Conservation (phyloP, 2,888 invertebrate genomes). For the Trichopoda pennipes region DNA sequence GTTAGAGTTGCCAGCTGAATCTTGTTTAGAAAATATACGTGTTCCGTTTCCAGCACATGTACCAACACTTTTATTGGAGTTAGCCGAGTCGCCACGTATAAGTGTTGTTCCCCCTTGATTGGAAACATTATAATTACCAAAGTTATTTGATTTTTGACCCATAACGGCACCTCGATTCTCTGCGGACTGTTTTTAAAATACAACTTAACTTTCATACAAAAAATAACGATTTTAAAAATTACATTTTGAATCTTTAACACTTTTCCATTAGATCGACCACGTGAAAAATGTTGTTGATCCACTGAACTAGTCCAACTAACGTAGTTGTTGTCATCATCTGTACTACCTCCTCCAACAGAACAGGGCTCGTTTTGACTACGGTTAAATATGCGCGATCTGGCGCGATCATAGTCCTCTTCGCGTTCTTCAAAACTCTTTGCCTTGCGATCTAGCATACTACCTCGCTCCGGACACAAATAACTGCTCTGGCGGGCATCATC, state of each 20-base stretch:
- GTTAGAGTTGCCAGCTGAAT: constrained; percentile 78
- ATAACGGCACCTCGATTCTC: constrained; percentile 79
- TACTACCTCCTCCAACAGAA: constrained; percentile 70
- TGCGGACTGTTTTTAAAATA: constrained; percentile 75
- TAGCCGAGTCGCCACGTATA: constrained; percentile 85
- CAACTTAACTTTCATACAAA: background rate
- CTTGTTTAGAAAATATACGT: constrained; percentile 88
- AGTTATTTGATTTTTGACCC: constrained; percentile 92
- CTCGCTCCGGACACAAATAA: constrained; percentile 84
- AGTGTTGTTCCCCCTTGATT: constrained; percentile 82
- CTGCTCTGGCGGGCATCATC: constrained; percentile 85
- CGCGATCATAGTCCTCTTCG: constrained; percentile 93
- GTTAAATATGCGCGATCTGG: constrained; percentile 90
- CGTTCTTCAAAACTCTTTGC: constrained; percentile 95
- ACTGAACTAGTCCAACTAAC: constrained; percentile 73
- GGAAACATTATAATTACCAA: constrained; percentile 89
- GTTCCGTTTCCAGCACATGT: constrained; percentile 62
- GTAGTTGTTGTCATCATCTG: constrained; percentile 72
- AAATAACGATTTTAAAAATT: constrained; percentile 22
- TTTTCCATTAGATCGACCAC: constrained; percentile 76
- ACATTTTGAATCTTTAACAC: constrained; percentile 80
- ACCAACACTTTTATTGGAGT: constrained; percentile 84
- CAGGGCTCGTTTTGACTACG: constrained; percentile 72
- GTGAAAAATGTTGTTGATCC: constrained; percentile 72
- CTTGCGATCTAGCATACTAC: constrained; percentile 85